These are phyloP conservation scores for Anas platyrhynchos DNA, from an alignment of 2,113 vertebrate species.

Conservation along the genomic window DNA sequence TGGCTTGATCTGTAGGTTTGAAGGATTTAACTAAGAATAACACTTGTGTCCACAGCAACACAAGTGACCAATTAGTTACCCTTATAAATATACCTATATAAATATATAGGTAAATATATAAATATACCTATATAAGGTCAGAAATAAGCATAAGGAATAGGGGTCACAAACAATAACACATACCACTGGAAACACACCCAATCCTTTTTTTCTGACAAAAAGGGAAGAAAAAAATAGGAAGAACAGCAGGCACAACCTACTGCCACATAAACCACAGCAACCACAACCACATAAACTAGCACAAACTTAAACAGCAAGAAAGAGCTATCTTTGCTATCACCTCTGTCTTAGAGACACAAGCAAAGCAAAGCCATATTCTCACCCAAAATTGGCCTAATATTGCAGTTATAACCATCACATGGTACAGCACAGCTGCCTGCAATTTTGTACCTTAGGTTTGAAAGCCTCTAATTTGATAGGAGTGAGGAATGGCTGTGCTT, in stretches of 20 bases:
- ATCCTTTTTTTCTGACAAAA: background rate
- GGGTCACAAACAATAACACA: background rate
- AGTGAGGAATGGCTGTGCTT: background rate
- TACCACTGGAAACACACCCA: background rate
- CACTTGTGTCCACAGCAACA: background rate
- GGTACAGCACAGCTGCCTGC: background rate
- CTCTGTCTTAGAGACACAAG: background rate
- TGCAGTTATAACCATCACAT: background rate
- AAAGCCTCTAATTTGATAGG: background rate
- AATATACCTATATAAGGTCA: background rate
- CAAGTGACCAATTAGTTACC: background rate
- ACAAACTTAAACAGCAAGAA: background rate
- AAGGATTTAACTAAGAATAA: background rate
- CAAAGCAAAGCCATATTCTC: background rate
- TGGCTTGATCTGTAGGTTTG: background rate
- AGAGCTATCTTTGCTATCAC: background rate
- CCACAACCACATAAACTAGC: background rate
- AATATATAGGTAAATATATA: background rate
- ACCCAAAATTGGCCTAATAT: background rate
- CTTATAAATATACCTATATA: background rate
- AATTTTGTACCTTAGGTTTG: background rate
- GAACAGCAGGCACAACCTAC: background rate
- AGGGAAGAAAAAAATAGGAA: background rate
- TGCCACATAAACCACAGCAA: no score
- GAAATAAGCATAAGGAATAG: background rate